Conservation (phyloP, 1,140 invertebrate genomes). For the Mamestra configurata region DNA sequence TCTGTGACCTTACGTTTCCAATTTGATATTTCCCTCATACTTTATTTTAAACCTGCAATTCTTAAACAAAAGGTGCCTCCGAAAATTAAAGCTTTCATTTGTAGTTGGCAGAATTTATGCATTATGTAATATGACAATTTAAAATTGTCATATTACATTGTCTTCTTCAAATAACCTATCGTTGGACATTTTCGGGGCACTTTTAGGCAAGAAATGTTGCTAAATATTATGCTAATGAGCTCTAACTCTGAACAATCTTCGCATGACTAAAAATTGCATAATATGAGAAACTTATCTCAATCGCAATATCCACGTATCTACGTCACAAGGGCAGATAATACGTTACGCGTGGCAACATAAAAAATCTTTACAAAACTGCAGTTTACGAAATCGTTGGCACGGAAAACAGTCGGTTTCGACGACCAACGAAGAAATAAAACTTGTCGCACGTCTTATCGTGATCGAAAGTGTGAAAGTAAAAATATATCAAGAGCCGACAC, state of each 20-base stretch:
- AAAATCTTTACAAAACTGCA: constrained; percentile 44
- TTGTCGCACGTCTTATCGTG: constrained; percentile 51
- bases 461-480: constrained; percentile 62
- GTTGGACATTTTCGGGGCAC: too few relatives aligned
- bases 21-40: neutral
- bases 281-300: constrained; percentile 11
- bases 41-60: too few relatives aligned
- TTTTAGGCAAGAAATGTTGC: neutral
- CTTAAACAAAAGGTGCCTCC: too few relatives aligned
- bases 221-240: neutral
- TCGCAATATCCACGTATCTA: neutral
- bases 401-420: constrained; percentile 39
- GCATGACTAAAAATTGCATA: constrained; percentile 9
- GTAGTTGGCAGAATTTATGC: too few relatives aligned
- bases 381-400: constrained; percentile 52
- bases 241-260: constrained; percentile 3
- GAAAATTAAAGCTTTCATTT: too few relatives aligned
- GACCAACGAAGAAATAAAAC: constrained; percentile 51
- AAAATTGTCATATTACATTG: too few relatives aligned
- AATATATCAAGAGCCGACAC: constrained; percentile 48
- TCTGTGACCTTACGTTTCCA: neutral
- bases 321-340: constrained; percentile 27
- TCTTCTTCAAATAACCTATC: too few relatives aligned
- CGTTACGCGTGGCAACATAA: constrained; percentile 56
- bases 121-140: too few relatives aligned